Percentiles rank a stretch among this genome's conserved stretches.
phyloP scores from a whole-genome alignment of 2,113 vertebrate species.

The Zapus hudsonius region DNA sequence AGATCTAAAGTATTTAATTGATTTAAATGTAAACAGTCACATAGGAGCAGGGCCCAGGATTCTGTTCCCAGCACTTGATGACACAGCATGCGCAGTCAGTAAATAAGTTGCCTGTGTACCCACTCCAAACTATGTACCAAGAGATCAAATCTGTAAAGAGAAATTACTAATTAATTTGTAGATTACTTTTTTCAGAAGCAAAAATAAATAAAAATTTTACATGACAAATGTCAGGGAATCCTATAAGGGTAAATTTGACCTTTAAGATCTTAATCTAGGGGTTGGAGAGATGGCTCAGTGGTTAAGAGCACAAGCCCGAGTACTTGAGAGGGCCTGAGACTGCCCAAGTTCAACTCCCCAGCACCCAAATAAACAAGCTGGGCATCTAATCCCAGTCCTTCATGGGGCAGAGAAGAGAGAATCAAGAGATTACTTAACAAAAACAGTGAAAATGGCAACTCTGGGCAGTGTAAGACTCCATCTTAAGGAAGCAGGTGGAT shows the following conservation, averaged over 20 bases:
- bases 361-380: too few species aligned
- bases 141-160: background rate
- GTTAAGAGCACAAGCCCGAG: too few species aligned
- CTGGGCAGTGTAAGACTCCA: too few species aligned
- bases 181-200: constrained; percentile 31
- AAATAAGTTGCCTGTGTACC: background rate
- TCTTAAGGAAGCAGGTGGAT: too few species aligned
- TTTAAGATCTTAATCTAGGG: background rate
- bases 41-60: background rate
- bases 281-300: too few species aligned
- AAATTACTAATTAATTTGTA: background rate
- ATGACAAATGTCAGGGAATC: background rate
- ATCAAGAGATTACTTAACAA: too few species aligned
- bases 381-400: too few species aligned
- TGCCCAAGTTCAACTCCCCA: too few species aligned
- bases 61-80: background rate
- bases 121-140: background rate
- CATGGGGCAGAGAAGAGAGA: too few species aligned
- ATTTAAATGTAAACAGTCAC: constrained; percentile 10
- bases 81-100: background rate
- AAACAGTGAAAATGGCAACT: too few species aligned
- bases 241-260: constrained; percentile 11
- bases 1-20: background rate
- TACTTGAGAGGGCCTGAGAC: too few species aligned
- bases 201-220: background rate